These are phyloP conservation scores for Mus pahari DNA, from an alignment of 2,113 vertebrate genomes.

Conservation along the genomic window DNA sequence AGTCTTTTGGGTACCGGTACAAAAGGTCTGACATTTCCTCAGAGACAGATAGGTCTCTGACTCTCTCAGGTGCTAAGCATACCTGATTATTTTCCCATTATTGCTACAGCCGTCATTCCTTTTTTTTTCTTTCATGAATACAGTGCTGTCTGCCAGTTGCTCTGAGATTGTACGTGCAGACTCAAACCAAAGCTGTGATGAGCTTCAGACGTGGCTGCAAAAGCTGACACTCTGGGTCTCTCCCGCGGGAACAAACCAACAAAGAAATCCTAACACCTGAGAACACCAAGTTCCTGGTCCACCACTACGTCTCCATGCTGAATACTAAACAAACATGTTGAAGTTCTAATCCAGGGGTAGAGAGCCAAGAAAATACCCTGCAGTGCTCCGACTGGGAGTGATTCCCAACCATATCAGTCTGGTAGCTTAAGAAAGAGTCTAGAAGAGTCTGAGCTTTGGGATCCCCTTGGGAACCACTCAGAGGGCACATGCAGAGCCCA, in stretches of 20 bases:
- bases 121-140: too few species aligned
- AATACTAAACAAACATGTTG: not conserved
- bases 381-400: not conserved
- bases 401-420: not conserved
- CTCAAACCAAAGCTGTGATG: not conserved
- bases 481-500: not conserved
- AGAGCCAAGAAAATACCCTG: not conserved
- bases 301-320: too few species aligned
- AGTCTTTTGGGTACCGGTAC: not conserved
- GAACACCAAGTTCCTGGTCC: not conserved
- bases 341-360: not conserved
- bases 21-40: not conserved
- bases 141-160: not conserved
- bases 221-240: not conserved
- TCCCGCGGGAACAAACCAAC: not conserved
- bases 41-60: not conserved
- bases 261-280: not conserved
- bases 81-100: not conserved
- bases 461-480: fast-evolving
- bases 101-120: not conserved
- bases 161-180: not conserved
- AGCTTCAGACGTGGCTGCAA: not conserved
- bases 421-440: not conserved
- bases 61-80: not conserved
- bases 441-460: not conserved